Percentiles rank a stretch among this genome's conserved stretches.
These are phyloP conservation scores for Edolisoma coerulescens DNA, from an alignment of 2,113 vertebrate species.

Conservation along the genomic window DNA sequence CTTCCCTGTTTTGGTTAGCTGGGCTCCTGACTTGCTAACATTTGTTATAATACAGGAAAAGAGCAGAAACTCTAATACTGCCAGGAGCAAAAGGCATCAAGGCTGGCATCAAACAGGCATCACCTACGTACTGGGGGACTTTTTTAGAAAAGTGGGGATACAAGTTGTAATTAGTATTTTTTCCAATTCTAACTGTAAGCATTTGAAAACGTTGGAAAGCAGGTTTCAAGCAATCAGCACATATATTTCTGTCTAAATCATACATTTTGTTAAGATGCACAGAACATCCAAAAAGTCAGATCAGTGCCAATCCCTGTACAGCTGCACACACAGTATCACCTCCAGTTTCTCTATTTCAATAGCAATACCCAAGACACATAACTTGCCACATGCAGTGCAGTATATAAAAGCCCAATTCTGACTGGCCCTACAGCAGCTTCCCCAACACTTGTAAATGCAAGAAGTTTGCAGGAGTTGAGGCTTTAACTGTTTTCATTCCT, in stretches of 20 bases:
- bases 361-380: neutral
- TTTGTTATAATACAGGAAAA: neutral
- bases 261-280: neutral
- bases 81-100: neutral
- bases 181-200: neutral
- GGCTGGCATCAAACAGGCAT: neutral
- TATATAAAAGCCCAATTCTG: neutral
- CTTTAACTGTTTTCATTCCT: neutral
- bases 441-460: neutral
- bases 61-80: neutral
- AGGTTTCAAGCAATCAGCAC: neutral
- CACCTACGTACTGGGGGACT: neutral
- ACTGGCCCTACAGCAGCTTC: neutral
- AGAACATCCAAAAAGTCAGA: neutral
- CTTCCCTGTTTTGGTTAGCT: neutral
- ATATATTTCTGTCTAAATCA: neutral
- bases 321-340: neutral
- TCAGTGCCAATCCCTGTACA: neutral
- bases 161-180: neutral
- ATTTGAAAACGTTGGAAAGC: neutral
- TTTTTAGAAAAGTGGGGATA: neutral
- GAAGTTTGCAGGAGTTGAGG: neutral
- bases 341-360: neutral
- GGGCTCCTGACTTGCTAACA: neutral
- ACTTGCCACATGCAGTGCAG: neutral